Percentiles rank a stretch among this genome's conserved stretches.
Evolutionary conservation across 2,888 invertebrate genomes (phyloP).

Genomic region (Drosophila nigricruria): DNA sequence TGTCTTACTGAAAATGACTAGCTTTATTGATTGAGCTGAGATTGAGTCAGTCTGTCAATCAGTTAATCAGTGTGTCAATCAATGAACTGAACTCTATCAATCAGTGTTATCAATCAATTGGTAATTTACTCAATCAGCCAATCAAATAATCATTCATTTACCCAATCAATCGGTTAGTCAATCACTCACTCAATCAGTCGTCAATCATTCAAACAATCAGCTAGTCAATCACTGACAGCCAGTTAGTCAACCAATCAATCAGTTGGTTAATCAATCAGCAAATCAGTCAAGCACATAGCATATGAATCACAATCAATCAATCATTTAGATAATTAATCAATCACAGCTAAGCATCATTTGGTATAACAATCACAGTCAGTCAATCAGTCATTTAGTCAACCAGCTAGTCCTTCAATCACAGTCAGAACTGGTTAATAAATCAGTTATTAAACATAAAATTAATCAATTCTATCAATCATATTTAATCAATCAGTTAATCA

Average conservation of each 20-base stretch:
- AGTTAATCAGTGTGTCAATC: no score
- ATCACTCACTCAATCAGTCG: neutral
- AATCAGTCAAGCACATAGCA: neutral
- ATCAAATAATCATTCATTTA: neutral
- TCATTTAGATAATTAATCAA: neutral
- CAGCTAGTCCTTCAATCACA: neutral
- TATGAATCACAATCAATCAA: neutral
- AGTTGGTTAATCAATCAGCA: neutral
- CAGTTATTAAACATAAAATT: no score
- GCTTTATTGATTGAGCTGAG: no score
- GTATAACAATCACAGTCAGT: neutral
- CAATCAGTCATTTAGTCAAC: neutral
- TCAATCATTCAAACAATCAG: neutral
- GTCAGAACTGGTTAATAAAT: no score
- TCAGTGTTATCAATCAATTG: neutral
- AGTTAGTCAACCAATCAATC: neutral
- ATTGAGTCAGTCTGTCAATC: no score
- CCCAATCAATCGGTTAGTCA: neutral
- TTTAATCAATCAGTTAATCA: neutral
- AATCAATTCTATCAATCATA: slow-evolving; percentile 1
- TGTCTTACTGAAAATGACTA: neutral
- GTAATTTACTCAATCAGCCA: neutral
- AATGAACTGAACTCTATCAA: neutral
- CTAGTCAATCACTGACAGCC: neutral
- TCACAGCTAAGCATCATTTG: neutral